Percentiles rank a stretch among this genome's conserved stretches.
Evolutionary conservation across 1,140 invertebrate genomes (phyloP).

Genomic region (Drosophila sp.): DNA sequence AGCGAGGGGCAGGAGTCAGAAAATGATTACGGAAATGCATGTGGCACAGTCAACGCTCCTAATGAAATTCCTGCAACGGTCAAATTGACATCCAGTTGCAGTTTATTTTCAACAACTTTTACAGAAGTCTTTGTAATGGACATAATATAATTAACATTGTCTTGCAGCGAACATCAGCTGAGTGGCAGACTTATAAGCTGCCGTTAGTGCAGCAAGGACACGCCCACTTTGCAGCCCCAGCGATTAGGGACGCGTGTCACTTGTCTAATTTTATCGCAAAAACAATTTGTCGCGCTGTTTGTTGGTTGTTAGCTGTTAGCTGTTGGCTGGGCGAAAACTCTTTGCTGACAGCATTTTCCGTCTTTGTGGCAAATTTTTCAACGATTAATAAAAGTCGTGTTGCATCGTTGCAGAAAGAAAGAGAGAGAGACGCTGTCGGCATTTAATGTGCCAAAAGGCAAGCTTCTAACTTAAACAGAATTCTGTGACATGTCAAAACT

Average conservation of each 20-base stretch:
- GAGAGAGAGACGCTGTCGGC: background rate
- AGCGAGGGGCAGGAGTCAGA: background rate
- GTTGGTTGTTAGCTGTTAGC: constrained; percentile 37
- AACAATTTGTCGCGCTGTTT: constrained; percentile 76
- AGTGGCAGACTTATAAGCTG: constrained; percentile 65
- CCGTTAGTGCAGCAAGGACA: constrained; percentile 22
- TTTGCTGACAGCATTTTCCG: constrained; percentile 69
- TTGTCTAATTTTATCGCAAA: constrained; percentile 82
- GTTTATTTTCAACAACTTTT: constrained; percentile 7
- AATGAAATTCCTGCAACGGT: constrained; percentile 66
- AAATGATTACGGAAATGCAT: constrained; percentile 34
- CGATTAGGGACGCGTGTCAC: constrained; percentile 76
- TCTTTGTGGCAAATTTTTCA: constrained; percentile 75
- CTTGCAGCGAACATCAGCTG: constrained; percentile 31
- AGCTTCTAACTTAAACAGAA: constrained; percentile 63
- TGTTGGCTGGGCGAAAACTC: constrained; percentile 52
- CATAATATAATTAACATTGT: constrained; percentile 71
- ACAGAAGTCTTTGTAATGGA: constrained; percentile 12
- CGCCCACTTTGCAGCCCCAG: constrained; percentile 31
- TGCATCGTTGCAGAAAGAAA: constrained; percentile 18
- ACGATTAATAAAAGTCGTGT: constrained; percentile 77
- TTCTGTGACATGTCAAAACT: constrained; percentile 76
- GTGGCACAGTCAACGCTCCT: constrained; percentile 40
- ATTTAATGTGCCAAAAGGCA: constrained; percentile 8
- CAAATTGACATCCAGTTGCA: constrained; percentile 47